Percentiles rank a stretch among this genome's conserved stretches.
These are phyloP conservation scores for Agrochola litura DNA, from an alignment of 2,888 invertebrate genomes.

Conservation along the genomic window DNA sequence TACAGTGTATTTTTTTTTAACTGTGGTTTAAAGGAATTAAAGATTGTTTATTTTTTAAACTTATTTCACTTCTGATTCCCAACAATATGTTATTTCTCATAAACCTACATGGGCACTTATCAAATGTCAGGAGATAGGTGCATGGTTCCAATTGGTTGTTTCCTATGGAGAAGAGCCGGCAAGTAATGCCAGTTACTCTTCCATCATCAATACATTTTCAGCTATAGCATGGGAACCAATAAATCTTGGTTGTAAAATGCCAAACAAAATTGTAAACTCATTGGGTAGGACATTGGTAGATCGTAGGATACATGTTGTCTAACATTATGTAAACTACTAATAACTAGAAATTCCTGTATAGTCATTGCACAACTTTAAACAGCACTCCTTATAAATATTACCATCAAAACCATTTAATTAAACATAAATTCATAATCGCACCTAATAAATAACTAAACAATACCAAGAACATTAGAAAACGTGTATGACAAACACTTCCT, in stretches of 20 bases:
- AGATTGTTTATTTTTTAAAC: no score
- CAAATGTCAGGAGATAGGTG: neutral
- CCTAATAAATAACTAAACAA: neutral
- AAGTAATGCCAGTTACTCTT: no score
- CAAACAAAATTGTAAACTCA: neutral
- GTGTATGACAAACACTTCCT: conserved; percentile 44
- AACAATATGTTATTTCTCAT: no score
- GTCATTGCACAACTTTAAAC: conserved; percentile 22
- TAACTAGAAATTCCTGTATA: conserved; percentile 32
- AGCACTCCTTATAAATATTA: neutral
- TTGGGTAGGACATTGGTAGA: neutral
- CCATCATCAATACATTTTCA: neutral
- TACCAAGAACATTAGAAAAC: conserved; percentile 30
- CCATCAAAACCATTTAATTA: neutral
- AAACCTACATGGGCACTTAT: neutral
- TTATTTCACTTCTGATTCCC: no score
- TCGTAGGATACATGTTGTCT: neutral
- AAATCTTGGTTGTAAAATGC: neutral
- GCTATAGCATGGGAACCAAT: neutral
- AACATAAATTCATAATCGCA: conserved; percentile 5
- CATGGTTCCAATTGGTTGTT: neutral
- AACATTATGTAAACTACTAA: conserved; percentile 18
- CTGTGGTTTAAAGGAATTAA: no score
- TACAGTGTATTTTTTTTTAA: no score
- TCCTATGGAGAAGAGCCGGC: neutral